phyloP scores from a whole-genome alignment of 2,797 vertebrate genomes.

The Gymnocypris eckloni region DNA sequence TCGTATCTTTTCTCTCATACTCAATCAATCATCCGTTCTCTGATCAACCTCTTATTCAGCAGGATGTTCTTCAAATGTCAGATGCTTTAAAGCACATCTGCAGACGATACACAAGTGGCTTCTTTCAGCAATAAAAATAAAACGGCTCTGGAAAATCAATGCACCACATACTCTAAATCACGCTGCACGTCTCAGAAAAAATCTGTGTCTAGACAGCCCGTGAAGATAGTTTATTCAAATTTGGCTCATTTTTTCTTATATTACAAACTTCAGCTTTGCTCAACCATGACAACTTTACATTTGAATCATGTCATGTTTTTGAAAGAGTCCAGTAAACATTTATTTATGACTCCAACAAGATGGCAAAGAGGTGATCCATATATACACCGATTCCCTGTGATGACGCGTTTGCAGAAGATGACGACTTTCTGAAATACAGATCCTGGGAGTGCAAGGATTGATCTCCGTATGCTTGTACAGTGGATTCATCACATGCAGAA shows the following conservation, averaged over 20 bases:
- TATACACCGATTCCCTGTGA: conserved; percentile 30
- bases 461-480: background rate
- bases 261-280: conserved; percentile 76
- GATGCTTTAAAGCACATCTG: background rate
- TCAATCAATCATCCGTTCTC: background rate
- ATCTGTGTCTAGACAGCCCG: conserved; percentile 57
- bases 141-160: background rate
- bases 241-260: conserved; percentile 74
- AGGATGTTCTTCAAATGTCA: background rate
- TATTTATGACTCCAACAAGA: conserved; percentile 61
- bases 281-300: conserved; percentile 72
- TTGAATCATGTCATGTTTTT: conserved; percentile 67
- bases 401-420: background rate
- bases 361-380: conserved; percentile 62
- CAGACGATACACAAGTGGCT: conserved; percentile 20
- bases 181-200: background rate
- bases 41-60: background rate
- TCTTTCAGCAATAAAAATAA: conserved; percentile 17
- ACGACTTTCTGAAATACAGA: conserved; percentile 3
- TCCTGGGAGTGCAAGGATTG: background rate
- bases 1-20: conserved; percentile 1
- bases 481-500: conserved; percentile 14
- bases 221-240: conserved; percentile 79
- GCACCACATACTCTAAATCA: background rate
- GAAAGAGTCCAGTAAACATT: conserved; percentile 72